Evolutionary conservation across 1,140 invertebrate genomes (phyloP), one percentile per base, ranked within the genome.

Genomic region (Pseudoatta argentina): DNA sequence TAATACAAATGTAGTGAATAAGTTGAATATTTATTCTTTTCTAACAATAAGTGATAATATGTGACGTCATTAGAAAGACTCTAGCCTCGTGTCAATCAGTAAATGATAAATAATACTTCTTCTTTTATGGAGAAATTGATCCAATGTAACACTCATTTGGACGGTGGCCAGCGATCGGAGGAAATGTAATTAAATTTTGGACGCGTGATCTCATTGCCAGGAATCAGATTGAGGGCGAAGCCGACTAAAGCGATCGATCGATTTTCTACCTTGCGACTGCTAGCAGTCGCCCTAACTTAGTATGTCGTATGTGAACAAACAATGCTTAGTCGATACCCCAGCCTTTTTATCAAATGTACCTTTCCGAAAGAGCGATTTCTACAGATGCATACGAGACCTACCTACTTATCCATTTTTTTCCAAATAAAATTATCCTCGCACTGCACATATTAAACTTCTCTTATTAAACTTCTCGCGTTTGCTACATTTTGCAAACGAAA

Each of bases 161-260:
- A 73, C 16, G 27, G 1, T n/a, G 27, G 85, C 85, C 87, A 87
- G 55, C 53, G 51, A 12, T 12, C 44, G 14, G 12, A 21, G 34
- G 27, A 81, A 73, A 87, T 59, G 71, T 69, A 88, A 87, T 88
- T 87, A 87, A 88, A 88, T 87, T 88, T 87, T 53, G 77, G 14
- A 83, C 55, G 63, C 27, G 21, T 44, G 72, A 87, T 88, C 48
- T 48, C 69, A 59, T 59, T 66, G 79, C 63, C 51, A 8, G 12
- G 44, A 75, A 88, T 57, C 53, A 83, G 57, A 72, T 30, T 53
- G 44, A 5, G 66, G 48, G 24, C 34, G 34, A 72, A 63, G 4
- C 12, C 8, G 21, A 12, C 10, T 69, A 21, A 24, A 67, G 21
- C 48, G 21, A 51, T 48, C 64, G 78, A 81, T 81, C 78, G 78